Conservation (phyloP, 2,113 vertebrate genomes). For the Dicaeum eximium region DNA sequence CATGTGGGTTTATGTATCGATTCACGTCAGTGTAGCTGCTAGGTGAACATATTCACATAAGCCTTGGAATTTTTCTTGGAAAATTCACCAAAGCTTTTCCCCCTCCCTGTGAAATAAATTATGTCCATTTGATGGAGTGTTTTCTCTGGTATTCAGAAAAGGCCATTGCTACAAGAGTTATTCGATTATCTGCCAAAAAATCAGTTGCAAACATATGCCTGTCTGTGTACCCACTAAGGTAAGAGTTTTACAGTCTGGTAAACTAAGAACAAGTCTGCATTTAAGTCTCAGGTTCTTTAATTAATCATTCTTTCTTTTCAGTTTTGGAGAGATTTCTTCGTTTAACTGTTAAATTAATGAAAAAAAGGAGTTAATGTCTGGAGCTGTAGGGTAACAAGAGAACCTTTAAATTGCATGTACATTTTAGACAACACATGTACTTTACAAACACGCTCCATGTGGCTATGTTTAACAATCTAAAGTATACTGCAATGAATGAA, state of each 20-base stretch:
- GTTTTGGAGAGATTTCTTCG: background rate
- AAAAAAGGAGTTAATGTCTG: background rate
- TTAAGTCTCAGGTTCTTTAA: constrained; percentile 13
- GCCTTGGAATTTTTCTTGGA: constrained; percentile 53
- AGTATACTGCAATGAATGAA: background rate
- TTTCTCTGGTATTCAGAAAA: constrained; percentile 10
- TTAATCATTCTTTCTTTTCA: constrained; percentile 22
- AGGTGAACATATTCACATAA: background rate
- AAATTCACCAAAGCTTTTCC: constrained; percentile 24
- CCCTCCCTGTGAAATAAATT: background rate
- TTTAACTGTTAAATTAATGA: background rate
- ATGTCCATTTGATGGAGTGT: constrained; percentile 10
- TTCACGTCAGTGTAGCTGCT: background rate
- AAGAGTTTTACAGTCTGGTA: background rate
- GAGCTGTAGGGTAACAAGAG: background rate
- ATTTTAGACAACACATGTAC: background rate
- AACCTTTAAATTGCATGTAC: background rate
- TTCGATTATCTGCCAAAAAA: constrained; percentile 7
- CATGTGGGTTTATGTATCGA: constrained; percentile 17
- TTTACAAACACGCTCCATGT: background rate
- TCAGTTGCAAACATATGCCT: background rate
- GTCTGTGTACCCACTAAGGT: background rate
- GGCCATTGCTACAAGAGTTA: background rate
- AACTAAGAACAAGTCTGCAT: background rate
- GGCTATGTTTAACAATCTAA: background rate